Evolutionary conservation across 2,888 invertebrate genomes (phyloP), one percentile per base, ranked within the genome.

Genomic region (Mechanitis messenoides): DNA sequence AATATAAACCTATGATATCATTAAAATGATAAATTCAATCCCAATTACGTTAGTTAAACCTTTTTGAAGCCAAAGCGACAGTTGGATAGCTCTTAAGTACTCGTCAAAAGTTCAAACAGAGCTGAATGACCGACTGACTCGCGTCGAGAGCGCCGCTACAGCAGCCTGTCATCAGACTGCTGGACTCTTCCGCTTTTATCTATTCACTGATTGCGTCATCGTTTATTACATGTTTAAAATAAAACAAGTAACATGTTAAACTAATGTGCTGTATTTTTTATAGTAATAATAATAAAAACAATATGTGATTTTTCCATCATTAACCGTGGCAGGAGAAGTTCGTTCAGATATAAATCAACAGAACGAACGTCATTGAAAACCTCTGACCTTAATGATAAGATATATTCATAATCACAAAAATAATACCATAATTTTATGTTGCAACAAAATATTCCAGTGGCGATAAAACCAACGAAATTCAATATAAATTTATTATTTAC

Each of bases 51-150:
- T 53, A 63, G 63, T 61, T 57, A 55, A 61, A 56, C 46, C 59
- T 60, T 60, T 62, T 62, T 62, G 58, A 61, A 57, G 55, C 55
- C 55, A 60, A 66, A 66, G 65, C 65, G 63, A 60, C 62, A 60
- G 65, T 61, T 63, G 56, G 56, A n/a, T 54, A 46, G 60, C 58
- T 58, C 63, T 61, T 53, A 53, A 62, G 33, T 60, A 56, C 65
- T 62, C 55, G 58, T 60, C 60, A 63, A 63, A 62, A 64, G 59
- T 64, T 65, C 65, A 59, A 64, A 62, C 62, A 62, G 63, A 60
- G 57, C 63, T 65, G 68, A 65, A 66, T 56, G 68, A 66, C 68
- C 64, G 62, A 58, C 66, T 63, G 62, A 66, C 58, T 63, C 61
- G 57, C 61, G 59, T 60, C 61, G 54, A 59, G 60, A 33, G 46